Evolutionary conservation across 1,140 invertebrate genomes (phyloP), one percentile per base, ranked within the genome.

Genomic region (Dendroctonus valens): DNA sequence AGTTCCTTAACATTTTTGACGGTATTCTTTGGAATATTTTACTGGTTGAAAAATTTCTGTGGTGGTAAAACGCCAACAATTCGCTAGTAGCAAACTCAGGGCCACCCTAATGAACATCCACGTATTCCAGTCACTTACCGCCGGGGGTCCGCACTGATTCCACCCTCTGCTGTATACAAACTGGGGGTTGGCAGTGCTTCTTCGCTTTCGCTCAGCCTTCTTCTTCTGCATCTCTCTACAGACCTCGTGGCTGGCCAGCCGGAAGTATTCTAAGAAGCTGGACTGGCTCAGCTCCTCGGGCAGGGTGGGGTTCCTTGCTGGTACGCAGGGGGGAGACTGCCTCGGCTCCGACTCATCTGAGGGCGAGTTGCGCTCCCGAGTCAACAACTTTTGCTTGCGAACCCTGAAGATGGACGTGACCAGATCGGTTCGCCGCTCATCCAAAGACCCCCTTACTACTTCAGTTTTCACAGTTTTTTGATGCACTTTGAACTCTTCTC

Each of bases 101-200:
- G 12, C 3, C 42, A 46, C 12, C 12, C 42, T 11, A 46, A 46
- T 46, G 12, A 46, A 46, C 42, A 12, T 46, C 26, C 26, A 46
- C 8, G 8, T 46, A 5, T 46, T 46, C 11, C 15, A 7, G 15
- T 6, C 39, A 67, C 65, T 58, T 55, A 67, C 65, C 38, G 44
- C 26, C n/a, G 65, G 42, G 5, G 51, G 59, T 50, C 65, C 65
- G 57, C 61, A 68, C 60, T 71, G 66, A 62, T 74, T 76, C 61
- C 73, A 72, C 69, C 77, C 77, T 49, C 72, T 81, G 7, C 80
- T 77, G 74, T 83, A 84, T 7, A 84, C 74, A 70, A 83, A 84
- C 46, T 84, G 81, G 7, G 82, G 81, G 74, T 83, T 83, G 5
- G 82, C 82, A 7, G 82, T 84, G 52, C 82, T 83, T 38, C 82